Evolutionary conservation across 2,113 vertebrate genomes (phyloP).

Genomic region (Euleptes europaea): DNA sequence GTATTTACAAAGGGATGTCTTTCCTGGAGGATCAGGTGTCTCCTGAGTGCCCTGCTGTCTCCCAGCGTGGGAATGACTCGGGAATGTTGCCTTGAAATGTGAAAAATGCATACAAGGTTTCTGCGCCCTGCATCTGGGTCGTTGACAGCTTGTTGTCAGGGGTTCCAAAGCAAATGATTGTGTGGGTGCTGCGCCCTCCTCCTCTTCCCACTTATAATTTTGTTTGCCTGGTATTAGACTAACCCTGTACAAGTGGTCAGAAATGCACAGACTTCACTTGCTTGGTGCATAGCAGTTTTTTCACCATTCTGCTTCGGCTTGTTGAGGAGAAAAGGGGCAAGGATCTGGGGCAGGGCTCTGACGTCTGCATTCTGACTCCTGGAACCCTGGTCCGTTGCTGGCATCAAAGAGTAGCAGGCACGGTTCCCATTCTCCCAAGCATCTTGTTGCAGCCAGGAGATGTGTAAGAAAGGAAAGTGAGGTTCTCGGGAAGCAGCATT

Average conservation of each 20-base stretch:
- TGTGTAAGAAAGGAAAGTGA: not conserved
- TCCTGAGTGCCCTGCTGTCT: not conserved
- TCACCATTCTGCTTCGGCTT: not conserved
- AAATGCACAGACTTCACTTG: no score
- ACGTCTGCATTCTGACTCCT: no score
- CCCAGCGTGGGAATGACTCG: constrained; percentile 13
- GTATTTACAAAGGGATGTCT: not conserved
- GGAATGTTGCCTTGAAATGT: not conserved
- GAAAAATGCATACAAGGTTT: not conserved
- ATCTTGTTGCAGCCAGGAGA: not conserved
- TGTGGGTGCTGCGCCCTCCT: no score
- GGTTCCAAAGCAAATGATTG: not conserved
- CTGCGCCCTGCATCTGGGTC: not conserved
- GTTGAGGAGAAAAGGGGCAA: no score
- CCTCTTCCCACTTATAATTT: no score
- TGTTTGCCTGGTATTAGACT: not conserved
- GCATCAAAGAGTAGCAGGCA: no score
- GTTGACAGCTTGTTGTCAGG: not conserved
- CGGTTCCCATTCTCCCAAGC: not conserved
- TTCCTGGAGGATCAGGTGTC: not conserved
- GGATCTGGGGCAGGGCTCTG: no score
- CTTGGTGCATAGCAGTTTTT: no score
- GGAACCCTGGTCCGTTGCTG: no score
- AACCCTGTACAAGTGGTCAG: not conserved
- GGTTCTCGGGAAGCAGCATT: not conserved